A percentile compares a stretch with the other conserved stretches of the same genome.
phyloP scores from a whole-genome alignment of 1,140 invertebrate species.

The Branchinecta lindahli region DNA sequence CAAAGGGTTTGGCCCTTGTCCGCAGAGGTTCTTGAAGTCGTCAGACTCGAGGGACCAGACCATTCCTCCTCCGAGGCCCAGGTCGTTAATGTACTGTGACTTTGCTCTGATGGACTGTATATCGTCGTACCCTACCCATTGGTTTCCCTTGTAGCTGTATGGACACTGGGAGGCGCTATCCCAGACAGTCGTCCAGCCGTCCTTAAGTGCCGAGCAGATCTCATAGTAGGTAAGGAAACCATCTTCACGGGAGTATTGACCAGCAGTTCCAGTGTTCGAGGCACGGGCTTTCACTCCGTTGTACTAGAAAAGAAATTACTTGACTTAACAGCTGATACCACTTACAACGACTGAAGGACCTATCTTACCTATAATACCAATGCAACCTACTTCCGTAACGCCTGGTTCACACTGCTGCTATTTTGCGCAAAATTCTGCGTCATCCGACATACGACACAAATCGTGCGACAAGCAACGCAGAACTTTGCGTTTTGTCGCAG shows the following conservation, averaged over 20 bases:
- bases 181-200: not conserved
- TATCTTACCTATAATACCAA: no score
- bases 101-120: conserved; percentile 52
- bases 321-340: no score
- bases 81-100: conserved; percentile 49
- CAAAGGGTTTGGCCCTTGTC: conserved; percentile 54
- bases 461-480: no score
- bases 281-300: conserved; percentile 39
- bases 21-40: conserved; percentile 60
- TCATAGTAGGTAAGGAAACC: conserved; percentile 82
- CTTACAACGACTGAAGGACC: no score
- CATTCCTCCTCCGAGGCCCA: conserved; percentile 58
- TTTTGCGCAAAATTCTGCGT: no score
- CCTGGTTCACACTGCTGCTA: no score
- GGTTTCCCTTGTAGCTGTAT: conserved; percentile 56
- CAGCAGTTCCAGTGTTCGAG: conserved; percentile 46
- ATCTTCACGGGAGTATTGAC: conserved; percentile 66
- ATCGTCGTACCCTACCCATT: conserved; percentile 86
- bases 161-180: conserved; percentile 31
- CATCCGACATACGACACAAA: no score
- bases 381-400: no score
- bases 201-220: conserved; percentile 56
- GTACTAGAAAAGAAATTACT: not conserved
- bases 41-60: conserved; percentile 82
- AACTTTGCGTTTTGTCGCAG: no score